Percentiles rank a stretch among this genome's conserved stretches.
These are phyloP conservation scores for Spinus pinus DNA, from an alignment of 2,797 vertebrate species.

Conservation along the genomic window DNA sequence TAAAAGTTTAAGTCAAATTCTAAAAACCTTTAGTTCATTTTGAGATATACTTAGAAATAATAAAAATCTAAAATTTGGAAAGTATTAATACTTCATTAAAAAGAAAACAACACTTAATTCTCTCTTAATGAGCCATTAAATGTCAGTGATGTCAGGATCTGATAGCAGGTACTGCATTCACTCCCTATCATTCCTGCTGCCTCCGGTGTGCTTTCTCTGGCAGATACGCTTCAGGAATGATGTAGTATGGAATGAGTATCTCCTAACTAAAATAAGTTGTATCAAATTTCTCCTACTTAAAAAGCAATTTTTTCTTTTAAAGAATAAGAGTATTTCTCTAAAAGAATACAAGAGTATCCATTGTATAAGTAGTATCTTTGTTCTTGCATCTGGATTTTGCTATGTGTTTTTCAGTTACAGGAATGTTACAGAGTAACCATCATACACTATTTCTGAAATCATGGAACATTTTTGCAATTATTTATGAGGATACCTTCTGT, in stretches of 20 bases:
- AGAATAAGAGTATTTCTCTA: not conserved
- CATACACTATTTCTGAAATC: not conserved
- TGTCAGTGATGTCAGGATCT: not conserved
- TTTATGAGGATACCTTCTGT: fast-evolving
- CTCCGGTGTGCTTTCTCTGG: not conserved
- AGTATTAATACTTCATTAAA: not conserved
- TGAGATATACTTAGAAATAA: not conserved
- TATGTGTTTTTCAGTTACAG: not conserved
- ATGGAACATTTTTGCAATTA: fast-evolving
- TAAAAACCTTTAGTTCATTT: not conserved
- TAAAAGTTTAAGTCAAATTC: not conserved
- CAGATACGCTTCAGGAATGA: not conserved
- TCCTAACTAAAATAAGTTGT: not conserved
- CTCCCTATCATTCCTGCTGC: not conserved
- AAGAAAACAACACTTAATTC: not conserved
- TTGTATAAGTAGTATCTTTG: not conserved
- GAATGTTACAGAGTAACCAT: not conserved
- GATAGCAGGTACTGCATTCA: not conserved
- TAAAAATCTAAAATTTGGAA: not conserved
- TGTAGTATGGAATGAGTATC: not conserved
- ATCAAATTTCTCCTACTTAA: not conserved
- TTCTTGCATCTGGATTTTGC: not conserved
- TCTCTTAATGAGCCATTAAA: not conserved
- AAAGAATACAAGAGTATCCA: not conserved
- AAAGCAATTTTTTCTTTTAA: fast-evolving